Evolutionary conservation across 1,140 invertebrate genomes (phyloP).

Genomic region (Ceratitis capitata): DNA sequence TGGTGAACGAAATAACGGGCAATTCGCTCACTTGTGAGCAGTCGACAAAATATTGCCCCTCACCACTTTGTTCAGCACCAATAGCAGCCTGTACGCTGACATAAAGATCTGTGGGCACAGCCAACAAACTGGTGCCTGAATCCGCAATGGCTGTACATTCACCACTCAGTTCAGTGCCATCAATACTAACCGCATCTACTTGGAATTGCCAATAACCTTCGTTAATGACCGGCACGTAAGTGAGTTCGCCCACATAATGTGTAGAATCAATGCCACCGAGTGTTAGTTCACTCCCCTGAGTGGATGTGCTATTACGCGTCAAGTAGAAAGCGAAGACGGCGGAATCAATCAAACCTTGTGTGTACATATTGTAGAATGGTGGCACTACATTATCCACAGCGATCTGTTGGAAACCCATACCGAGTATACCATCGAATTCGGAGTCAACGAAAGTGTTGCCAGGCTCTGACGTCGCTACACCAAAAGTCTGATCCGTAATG

Average conservation of each 20-base stretch:
- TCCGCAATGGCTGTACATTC: conserved; percentile 77
- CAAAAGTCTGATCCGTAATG: conserved; percentile 92
- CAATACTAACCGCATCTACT: conserved; percentile 50
- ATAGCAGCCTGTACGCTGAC: not conserved
- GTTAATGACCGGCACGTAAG: conserved; percentile 59
- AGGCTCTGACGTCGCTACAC: conserved; percentile 93
- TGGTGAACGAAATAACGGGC: conserved; percentile 48
- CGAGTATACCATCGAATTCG: conserved; percentile 96
- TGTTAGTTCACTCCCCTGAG: conserved; percentile 53
- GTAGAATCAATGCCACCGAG: conserved; percentile 57
- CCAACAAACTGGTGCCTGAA: conserved; percentile 80
- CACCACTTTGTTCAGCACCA: not conserved
- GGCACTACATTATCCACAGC: conserved; percentile 89
- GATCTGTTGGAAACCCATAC: conserved; percentile 88
- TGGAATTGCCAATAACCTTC: conserved; percentile 65
- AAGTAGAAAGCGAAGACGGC: conserved; percentile 96
- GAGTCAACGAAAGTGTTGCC: conserved; percentile 88
- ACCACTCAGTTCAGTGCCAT: conserved; percentile 59
- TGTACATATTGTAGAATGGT: conserved; percentile 94
- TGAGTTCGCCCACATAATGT: conserved; percentile 50
- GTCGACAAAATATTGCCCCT: not conserved
- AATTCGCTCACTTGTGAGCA: conserved; percentile 40
- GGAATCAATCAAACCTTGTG: conserved; percentile 78
- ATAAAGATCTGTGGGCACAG: conserved; percentile 69
- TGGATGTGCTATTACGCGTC: conserved; percentile 71